These are phyloP conservation scores for Gyrodactylus bullatarudis DNA, from an alignment of 1,140 invertebrate species.

Conservation along the genomic window DNA sequence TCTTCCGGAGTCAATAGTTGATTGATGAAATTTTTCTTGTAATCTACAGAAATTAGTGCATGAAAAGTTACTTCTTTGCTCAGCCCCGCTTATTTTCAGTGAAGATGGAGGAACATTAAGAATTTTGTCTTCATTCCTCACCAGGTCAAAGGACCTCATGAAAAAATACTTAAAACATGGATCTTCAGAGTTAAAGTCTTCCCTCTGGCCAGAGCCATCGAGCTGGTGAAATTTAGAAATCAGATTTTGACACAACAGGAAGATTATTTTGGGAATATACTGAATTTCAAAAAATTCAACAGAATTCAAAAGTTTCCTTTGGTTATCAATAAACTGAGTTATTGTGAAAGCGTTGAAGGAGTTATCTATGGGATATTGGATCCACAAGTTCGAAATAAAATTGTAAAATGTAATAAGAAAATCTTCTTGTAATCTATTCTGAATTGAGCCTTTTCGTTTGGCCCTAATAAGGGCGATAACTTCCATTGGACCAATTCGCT, in stretches of 20 bases:
- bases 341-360: background rate
- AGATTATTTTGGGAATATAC: background rate
- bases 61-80: too few species aligned
- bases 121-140: background rate
- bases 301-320: background rate
- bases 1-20: background rate
- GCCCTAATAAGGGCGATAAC: background rate
- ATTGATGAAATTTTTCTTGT: background rate
- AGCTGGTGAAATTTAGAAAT: background rate
- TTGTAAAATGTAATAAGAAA: background rate
- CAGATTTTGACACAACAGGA: background rate
- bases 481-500: background rate
- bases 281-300: background rate
- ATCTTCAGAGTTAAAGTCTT: too few species aligned
- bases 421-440: background rate
- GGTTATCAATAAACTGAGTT: background rate
- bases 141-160: background rate
- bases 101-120: too few species aligned
- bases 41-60: background rate
- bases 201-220: too few species aligned
- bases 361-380: background rate
- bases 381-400: background rate
- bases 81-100: too few species aligned
- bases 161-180: background rate
- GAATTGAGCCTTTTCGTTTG: background rate